Base-by-base conservation (phyloP, 92 coral and sea anemone species). In the Hydrozoanthus gracilis region DNA sequence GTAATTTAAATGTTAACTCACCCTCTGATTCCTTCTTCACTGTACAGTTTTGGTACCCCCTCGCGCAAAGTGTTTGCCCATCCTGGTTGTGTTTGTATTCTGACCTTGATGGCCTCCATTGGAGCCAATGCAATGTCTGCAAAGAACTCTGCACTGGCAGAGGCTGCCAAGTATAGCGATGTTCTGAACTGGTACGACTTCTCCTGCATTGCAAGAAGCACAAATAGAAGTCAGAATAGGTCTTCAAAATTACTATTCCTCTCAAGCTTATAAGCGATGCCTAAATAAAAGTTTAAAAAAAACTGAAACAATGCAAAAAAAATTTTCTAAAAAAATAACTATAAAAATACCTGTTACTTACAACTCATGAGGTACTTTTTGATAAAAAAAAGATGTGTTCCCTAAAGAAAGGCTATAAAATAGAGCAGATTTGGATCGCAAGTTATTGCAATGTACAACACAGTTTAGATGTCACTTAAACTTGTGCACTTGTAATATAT, bases 121-220 rank as follows among this genome's bases (percentile, higher is more conserved):
- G 99, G 99, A 17, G 99, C 92, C 68, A 96, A 88, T 9, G 99
- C 99, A 84, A 96, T 96, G 91, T 96, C 99, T 0, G 99, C 99
- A 86, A 96, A 96, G 93, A 96, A 96, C 87, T 96, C 99, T 45
- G 99, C 99, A 84, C 98, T 95, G 4, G 99, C 99, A 51, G 99
- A 96, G 4, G 99, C 99, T 51, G 99, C 99, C 67, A 96, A 90
- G 73, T 96, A 96, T 20, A 96, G 92, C 1, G 99, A 95, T 18
- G 99, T 96, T 71, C 99, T 77, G 87, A 89, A 96, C 74, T 89
- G 89, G 91, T 95, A 96, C 4, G 95, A 13, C 1, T 94, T 89
- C 87, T 96, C 99, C 99, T 96, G 64, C 1, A 87, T 27, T 27
- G 39, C 39, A 69, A 78, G 50, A 15, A 83, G 62, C 15, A n/a